These are phyloP conservation scores for Sarcoramphus papa DNA, from an alignment of 2,797 vertebrate species.

Conservation along the genomic window DNA sequence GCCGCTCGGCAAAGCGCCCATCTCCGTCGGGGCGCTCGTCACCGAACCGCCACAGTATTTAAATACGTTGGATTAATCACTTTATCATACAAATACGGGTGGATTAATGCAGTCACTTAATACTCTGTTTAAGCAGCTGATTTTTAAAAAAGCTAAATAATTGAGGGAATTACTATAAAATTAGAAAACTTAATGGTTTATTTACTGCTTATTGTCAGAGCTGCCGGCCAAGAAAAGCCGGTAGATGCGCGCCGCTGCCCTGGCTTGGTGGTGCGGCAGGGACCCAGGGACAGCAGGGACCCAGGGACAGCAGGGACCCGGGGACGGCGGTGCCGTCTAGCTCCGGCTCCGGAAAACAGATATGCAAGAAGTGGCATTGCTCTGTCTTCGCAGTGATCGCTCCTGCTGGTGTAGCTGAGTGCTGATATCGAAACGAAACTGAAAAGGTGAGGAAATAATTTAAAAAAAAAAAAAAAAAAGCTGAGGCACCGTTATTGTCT, in stretches of 20 bases:
- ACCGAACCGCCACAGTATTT: neutral
- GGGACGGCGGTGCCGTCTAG: rapidly evolving
- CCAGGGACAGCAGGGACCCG: neutral
- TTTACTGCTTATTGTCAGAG: neutral
- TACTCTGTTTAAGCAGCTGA: constrained; percentile 23
- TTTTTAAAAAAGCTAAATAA: neutral
- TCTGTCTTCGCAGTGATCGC: neutral
- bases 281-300: neutral
- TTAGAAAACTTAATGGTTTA: constrained; percentile 2
- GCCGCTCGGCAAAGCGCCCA: rapidly evolving
- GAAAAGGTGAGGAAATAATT: neutral
- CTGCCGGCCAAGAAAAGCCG: neutral
- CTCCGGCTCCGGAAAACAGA: neutral
- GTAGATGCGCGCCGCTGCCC: rapidly evolving
- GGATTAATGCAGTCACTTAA: neutral
- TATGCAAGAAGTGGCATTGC: neutral
- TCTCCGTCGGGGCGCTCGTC: rapidly evolving
- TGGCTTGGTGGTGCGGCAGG: neutral
- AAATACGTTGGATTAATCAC: neutral
- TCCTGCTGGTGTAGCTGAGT: neutral
- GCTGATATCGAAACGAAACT: neutral
- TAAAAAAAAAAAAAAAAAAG: neutral
- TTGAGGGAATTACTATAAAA: constrained; percentile 12
- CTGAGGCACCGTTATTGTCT: neutral
- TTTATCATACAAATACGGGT: constrained; percentile 10